Conservation (phyloP, 2,113 vertebrate genomes). For the Furnarius figulus region DNA sequence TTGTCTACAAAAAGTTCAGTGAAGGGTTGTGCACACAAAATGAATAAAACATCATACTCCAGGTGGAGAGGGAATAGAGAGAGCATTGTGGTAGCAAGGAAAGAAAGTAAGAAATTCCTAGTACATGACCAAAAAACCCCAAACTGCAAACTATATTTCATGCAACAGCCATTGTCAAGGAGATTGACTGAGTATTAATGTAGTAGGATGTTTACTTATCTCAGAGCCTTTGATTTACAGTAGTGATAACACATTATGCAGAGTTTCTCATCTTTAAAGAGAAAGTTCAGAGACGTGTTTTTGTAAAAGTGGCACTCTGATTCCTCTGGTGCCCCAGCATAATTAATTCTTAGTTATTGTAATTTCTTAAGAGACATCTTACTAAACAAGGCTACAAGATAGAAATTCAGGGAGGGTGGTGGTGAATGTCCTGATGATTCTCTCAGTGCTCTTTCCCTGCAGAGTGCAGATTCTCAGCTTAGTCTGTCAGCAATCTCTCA, state of each 20-base stretch:
- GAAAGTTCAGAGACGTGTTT: conserved; percentile 57
- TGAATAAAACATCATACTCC: not conserved
- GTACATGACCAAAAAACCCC: not conserved
- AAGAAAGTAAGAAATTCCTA: not conserved
- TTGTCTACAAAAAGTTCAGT: not conserved
- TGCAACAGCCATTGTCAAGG: conserved; percentile 42
- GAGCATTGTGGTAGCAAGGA: not conserved
- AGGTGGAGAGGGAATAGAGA: not conserved
- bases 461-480: conserved; percentile 87
- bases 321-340: not conserved
- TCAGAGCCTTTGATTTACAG: conserved; percentile 66
- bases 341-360: conserved; percentile 67
- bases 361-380: conserved; percentile 37
- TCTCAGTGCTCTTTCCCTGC: conserved; percentile 65
- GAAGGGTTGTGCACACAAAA: not conserved
- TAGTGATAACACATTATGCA: conserved; percentile 51
- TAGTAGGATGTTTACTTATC: conserved; percentile 38
- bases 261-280: conserved; percentile 49
- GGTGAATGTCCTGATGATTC: conserved; percentile 56
- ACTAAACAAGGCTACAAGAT: conserved; percentile 40
- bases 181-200: conserved; percentile 31
- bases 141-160: not conserved
- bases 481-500: conserved; percentile 87
- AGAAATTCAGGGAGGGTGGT: not conserved
- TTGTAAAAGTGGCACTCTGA: not conserved